Base-by-base conservation (phyloP, 2,888 invertebrate species). In the Drosophila antonietae region DNA sequence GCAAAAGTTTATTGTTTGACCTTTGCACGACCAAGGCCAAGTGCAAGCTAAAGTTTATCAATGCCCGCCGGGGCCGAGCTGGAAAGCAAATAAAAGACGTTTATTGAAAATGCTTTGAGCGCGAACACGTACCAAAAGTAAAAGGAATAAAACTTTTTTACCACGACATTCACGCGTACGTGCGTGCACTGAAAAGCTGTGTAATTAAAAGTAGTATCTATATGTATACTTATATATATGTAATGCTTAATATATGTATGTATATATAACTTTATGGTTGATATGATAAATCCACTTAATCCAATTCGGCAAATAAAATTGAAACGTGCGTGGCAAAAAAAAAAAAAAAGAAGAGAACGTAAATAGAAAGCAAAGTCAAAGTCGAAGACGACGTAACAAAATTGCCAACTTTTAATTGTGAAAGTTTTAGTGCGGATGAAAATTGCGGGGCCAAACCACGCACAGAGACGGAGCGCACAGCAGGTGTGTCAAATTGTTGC, bases 241-340 rank as follows among this genome's bases (percentile, higher is more conserved):
- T 18, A 39, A 62, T 58, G 64, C 59, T 69, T 71, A 62, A 46
- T 46, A 60, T 46, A 60, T 44, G 44, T 79, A 52, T 71, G 53
- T 74, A 53, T 51, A 60, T 68, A 47, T 20, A 76, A 68, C 41
- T 68, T 77, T 72, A 33, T 15, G 52, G 46, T 56, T 67, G 77
- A 88, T 83, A 88, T 85, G 83, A 83, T 88, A 83, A 86, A 88
- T 82, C 88, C 82, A 88, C 82, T 82, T 86, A 86, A 86, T 80
- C 86, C 85, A 89, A 84, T 80, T 80, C 69, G 63, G 56, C 51
- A 78, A 77, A 67, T 70, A 44, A 69, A 78, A 84, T 78, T 86
- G 83, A 81, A 77, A 75, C 82, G 81, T 81, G 78, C 80, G 67
- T 56, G 62, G 64, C 64, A 58, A 60, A 68, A 41, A 18, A 0